Evolutionary conservation across 2,797 vertebrate species (phyloP).

Genomic region (Microctenopoma lineatum): DNA sequence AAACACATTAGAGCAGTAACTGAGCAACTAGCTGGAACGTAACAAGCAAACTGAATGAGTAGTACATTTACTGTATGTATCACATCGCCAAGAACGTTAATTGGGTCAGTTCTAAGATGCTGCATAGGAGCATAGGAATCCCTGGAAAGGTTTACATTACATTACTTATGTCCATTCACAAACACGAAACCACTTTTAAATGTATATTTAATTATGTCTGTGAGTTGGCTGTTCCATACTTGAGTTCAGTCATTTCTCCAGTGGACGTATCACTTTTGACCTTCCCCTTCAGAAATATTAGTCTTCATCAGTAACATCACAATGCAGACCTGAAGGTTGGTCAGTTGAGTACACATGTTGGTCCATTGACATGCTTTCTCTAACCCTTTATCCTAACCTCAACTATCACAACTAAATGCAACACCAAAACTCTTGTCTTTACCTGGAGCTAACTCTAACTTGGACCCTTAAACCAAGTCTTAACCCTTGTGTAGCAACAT

Average conservation of each 20-base stretch:
- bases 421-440: no score
- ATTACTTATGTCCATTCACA: no score
- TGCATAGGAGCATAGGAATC: background rate
- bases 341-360: background rate
- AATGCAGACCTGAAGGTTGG: background rate
- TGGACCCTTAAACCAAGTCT: no score
- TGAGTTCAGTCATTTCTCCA: background rate
- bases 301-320: background rate
- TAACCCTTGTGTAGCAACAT: no score
- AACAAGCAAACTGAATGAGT: slow-evolving; percentile 6
- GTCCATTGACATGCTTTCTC: no score
- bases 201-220: background rate
- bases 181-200: background rate
- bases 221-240: no score
- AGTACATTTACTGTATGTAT: background rate
- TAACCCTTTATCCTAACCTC: no score
- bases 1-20: background rate
- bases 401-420: no score
- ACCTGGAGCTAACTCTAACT: no score
- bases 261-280: background rate
- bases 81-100: background rate
- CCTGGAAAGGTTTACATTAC: no score
- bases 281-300: background rate
- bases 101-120: background rate
- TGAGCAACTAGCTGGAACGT: slow-evolving; percentile 3